Evolutionary conservation across 2,113 vertebrate genomes (phyloP).

Genomic region (Mustelus asterias): DNA sequence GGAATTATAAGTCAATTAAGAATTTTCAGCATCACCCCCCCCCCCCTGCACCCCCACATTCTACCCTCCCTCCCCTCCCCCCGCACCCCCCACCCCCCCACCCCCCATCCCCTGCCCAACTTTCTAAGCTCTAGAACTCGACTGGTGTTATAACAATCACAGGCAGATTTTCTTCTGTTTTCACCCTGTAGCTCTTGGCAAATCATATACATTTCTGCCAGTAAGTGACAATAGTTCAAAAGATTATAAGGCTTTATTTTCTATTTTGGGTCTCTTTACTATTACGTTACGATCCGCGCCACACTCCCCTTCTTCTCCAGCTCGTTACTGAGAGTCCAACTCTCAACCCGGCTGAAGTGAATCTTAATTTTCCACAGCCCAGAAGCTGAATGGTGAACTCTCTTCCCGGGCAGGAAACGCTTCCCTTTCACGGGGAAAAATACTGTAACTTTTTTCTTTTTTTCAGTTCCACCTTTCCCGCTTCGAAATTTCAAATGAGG

Average conservation of each 20-base stretch:
- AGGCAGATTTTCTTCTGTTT: neutral
- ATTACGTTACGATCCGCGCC: neutral
- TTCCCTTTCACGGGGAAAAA: neutral
- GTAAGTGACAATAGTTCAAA: neutral
- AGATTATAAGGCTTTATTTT: neutral
- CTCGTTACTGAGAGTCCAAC: neutral
- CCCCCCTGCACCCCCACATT: neutral
- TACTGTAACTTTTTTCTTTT: neutral
- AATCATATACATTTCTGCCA: neutral
- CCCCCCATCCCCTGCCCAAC: neutral
- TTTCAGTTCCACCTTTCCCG: neutral
- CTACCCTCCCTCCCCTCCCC: neutral
- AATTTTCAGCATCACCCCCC: constrained; percentile 46
- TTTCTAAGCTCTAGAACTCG: neutral
- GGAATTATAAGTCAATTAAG: constrained; percentile 66
- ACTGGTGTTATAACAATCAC: neutral
- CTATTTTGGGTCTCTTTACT: neutral
- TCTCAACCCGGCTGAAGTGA: neutral
- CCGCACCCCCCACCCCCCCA: neutral
- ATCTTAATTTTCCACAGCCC: neutral
- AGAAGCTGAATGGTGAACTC: neutral
- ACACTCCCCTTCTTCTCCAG: neutral
- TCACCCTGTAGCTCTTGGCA: neutral
- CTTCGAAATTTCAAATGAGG: neutral
- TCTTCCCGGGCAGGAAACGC: neutral